These are phyloP conservation scores for Astatotilapia flaviijosephi DNA, from an alignment of 2,113 vertebrate genomes.

Conservation along the genomic window DNA sequence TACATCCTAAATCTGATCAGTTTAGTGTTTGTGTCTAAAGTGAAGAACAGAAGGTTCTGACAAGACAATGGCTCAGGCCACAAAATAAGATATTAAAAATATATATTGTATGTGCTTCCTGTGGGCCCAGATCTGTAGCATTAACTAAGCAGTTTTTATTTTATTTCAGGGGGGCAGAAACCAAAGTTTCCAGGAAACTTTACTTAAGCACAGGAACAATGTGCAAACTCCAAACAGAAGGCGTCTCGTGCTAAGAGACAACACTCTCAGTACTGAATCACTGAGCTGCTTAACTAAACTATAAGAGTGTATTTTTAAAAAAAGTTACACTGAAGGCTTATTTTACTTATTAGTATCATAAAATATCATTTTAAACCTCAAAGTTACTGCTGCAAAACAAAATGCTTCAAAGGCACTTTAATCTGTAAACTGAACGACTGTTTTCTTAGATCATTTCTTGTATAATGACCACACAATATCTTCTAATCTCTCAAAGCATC, in stretches of 20 bases:
- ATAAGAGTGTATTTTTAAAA: not conserved
- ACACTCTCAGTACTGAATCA: not conserved
- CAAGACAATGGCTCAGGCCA: not conserved
- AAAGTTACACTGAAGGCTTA: not conserved
- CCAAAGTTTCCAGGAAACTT: not conserved
- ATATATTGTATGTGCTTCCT: not conserved
- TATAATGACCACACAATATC: not conserved
- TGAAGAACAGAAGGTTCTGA: not conserved
- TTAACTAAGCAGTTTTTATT: not conserved
- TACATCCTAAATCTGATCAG: not conserved
- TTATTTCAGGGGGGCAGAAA: not conserved
- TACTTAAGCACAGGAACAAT: not conserved
- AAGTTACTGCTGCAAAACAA: not conserved
- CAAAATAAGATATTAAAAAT: not conserved
- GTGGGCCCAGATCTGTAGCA: not conserved
- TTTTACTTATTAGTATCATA: not conserved
- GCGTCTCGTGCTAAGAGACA: not conserved
- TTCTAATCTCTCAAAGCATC: not conserved
- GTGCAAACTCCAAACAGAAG: not conserved
- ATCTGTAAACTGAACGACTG: not conserved
- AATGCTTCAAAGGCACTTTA: not conserved
- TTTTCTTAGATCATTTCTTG: not conserved
- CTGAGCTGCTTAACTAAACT: not conserved
- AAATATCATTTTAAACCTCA: not conserved
- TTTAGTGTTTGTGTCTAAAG: not conserved